phyloP scores from a whole-genome alignment of 2,797 vertebrate species.

The Ataeniobius toweri region DNA sequence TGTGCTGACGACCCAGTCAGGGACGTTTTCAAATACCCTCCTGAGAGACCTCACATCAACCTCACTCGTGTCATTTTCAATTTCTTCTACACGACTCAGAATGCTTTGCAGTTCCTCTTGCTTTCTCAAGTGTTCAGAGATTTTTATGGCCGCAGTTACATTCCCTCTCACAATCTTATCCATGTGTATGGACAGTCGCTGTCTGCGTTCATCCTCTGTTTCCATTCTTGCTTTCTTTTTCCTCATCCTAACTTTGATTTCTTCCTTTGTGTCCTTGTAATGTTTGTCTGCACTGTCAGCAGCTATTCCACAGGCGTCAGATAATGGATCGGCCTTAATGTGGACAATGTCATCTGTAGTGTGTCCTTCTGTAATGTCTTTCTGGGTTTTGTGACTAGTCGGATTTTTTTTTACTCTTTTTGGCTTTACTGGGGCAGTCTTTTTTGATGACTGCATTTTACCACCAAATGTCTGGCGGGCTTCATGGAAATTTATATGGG shows the following conservation, averaged over 20 bases:
- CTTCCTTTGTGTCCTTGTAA: conserved; percentile 27
- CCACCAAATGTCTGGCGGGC: conserved; percentile 65
- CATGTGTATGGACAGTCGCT: conserved; percentile 89
- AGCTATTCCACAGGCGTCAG: conserved; percentile 22
- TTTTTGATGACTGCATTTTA: conserved; percentile 47
- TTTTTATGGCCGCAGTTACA: conserved; percentile 83
- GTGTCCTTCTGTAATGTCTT: conserved; percentile 18
- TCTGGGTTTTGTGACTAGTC: conserved; percentile 31
- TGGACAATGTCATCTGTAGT: conserved; percentile 18
- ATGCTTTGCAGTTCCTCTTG: conserved; percentile 88
- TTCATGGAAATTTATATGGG: conserved; percentile 62
- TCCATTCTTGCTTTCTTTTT: conserved; percentile 73
- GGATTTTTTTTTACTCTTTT: conserved; percentile 77
- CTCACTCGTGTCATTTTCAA: conserved; percentile 85
- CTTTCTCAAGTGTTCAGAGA: conserved; percentile 85
- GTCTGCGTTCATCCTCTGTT: conserved; percentile 84
- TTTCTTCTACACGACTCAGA: conserved; percentile 85
- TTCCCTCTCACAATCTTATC: conserved; percentile 91
- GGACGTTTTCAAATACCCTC: conserved; percentile 86
- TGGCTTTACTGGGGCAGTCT: conserved; percentile 69
- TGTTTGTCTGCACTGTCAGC: conserved; percentile 28
- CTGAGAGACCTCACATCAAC: conserved; percentile 84
- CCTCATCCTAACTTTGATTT: conserved; percentile 75
- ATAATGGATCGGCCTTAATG: conserved; percentile 5
- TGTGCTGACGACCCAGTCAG: conserved; percentile 80